Conservation (phyloP, 2,888 invertebrate species). For the Orthosia incerta region DNA sequence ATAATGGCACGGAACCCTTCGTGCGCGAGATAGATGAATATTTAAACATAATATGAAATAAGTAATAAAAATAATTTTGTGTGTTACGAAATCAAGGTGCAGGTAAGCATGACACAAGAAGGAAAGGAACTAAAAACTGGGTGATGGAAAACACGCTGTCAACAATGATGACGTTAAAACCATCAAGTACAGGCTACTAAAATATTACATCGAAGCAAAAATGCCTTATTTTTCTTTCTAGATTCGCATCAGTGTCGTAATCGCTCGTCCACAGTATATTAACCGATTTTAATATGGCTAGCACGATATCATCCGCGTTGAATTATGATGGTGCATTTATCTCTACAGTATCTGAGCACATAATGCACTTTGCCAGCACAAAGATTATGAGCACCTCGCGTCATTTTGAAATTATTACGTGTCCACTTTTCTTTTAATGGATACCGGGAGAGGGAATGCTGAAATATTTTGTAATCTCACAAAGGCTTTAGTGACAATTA, state of each 20-base stretch:
- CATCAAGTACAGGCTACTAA: background rate
- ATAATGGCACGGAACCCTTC: too few species aligned
- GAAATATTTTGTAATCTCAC: constrained; percentile 14
- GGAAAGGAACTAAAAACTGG: background rate
- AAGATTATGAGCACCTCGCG: constrained; percentile 49
- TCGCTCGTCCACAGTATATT: constrained; percentile 17
- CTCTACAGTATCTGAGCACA: constrained; percentile 36
- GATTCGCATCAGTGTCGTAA: constrained; percentile 6
- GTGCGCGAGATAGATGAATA: too few species aligned
- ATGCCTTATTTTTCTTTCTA: background rate
- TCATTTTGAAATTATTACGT: constrained; percentile 48
- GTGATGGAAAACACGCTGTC: background rate
- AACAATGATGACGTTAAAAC: background rate
- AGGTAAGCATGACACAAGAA: background rate
- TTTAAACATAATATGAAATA: too few species aligned
- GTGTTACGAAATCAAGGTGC: too few species aligned
- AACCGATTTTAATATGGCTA: constrained; percentile 24
- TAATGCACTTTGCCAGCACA: constrained; percentile 42
- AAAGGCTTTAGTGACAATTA: constrained; percentile 36
- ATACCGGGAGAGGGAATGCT: constrained; percentile 10
- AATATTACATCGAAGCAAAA: constrained; percentile 12
- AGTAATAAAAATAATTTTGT: too few species aligned
- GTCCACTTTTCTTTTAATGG: constrained; percentile 48
- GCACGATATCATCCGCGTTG: constrained; percentile 23
- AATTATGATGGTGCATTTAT: constrained; percentile 49